Evolutionary conservation across 2,888 invertebrate species (phyloP).

Genomic region (Allygus modestus): DNA sequence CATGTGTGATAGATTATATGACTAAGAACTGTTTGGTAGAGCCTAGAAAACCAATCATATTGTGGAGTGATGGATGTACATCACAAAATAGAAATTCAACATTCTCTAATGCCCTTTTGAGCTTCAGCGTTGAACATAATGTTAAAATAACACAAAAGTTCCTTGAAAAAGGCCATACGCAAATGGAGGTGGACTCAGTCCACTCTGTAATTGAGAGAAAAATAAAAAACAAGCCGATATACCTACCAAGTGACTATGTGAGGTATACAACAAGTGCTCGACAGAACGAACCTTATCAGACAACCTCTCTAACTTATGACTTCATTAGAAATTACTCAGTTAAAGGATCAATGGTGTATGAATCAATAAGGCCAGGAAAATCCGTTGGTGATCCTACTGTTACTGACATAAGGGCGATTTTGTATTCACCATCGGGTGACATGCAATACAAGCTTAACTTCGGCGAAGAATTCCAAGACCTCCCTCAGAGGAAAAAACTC

Average conservation of each 20-base stretch:
- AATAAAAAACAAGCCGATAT: slow-evolving; percentile 70
- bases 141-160: slow-evolving; percentile 69
- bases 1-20: slow-evolving; percentile 66
- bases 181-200: slow-evolving; percentile 73
- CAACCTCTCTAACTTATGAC: slow-evolving; percentile 52
- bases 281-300: slow-evolving; percentile 28
- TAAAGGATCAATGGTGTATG: slow-evolving; percentile 23
- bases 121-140: slow-evolving; percentile 66
- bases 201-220: slow-evolving; percentile 73
- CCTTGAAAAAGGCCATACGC: slow-evolving; percentile 72
- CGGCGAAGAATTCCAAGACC: not conserved
- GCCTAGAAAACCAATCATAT: slow-evolving; percentile 66
- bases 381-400: slow-evolving; percentile 50
- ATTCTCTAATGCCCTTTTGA: slow-evolving; percentile 70
- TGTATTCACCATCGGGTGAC: slow-evolving; percentile 19
- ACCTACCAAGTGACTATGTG: slow-evolving; percentile 68
- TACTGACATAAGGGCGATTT: slow-evolving; percentile 41
- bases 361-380: slow-evolving; percentile 58
- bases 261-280: slow-evolving; percentile 58
- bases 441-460: slow-evolving; percentile 46
- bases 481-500: not conserved
- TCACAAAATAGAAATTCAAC: slow-evolving; percentile 70
- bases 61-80: slow-evolving; percentile 71
- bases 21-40: slow-evolving; percentile 47
- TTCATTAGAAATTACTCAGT: slow-evolving; percentile 5